phyloP scores from a whole-genome alignment of 2,113 vertebrate species.

The Tupaia chinensis region DNA sequence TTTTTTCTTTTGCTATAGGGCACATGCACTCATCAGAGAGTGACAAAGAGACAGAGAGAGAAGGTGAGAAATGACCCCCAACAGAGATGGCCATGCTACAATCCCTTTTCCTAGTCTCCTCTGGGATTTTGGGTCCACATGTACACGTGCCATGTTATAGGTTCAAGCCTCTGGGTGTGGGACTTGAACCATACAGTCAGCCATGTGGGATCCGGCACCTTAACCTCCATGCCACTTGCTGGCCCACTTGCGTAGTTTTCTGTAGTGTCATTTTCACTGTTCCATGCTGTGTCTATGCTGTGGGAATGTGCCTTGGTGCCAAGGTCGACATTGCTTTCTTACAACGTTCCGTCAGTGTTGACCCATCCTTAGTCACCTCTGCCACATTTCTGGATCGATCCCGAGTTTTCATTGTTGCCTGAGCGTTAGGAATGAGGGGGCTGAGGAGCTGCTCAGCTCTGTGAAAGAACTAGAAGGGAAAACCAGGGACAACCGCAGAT shows the following conservation, averaged over 20 bases:
- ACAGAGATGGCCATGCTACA: too few species aligned
- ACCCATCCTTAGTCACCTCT: not conserved
- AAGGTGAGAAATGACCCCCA: too few species aligned
- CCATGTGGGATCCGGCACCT: too few species aligned
- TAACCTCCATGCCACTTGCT: too few species aligned
- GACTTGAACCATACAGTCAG: too few species aligned
- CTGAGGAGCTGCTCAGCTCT: not conserved
- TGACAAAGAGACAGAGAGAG: too few species aligned
- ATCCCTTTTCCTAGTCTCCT: too few species aligned
- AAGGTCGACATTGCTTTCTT: not conserved
- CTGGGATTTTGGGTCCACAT: too few species aligned
- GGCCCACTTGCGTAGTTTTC: too few species aligned
- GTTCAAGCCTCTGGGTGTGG: too few species aligned
- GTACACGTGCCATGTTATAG: too few species aligned
- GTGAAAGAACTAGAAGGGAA: not conserved
- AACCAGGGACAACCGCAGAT: not conserved
- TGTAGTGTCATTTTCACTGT: not conserved
- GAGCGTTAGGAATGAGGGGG: not conserved
- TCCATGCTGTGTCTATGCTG: not conserved
- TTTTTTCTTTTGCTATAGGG: not conserved
- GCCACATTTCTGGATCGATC: not conserved
- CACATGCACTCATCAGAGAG: too few species aligned
- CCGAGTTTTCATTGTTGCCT: conserved; percentile 2
- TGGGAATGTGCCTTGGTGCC: not conserved
- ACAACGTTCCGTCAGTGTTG: not conserved